These are phyloP conservation scores for Gallinago solitaria DNA, from an alignment of 2,797 vertebrate genomes.

Conservation along the genomic window DNA sequence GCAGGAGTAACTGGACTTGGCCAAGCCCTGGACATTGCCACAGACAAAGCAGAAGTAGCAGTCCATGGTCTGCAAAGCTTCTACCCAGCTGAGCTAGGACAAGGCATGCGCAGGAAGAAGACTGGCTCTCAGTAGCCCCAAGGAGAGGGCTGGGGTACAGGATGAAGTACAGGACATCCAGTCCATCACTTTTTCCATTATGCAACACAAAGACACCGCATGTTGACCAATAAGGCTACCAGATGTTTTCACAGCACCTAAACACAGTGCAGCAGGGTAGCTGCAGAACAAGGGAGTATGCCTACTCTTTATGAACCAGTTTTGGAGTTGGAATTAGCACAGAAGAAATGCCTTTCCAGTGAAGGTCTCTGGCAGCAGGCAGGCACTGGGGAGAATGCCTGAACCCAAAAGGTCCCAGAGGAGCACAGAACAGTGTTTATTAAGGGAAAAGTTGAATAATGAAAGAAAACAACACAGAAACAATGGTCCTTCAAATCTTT, in stretches of 20 bases:
- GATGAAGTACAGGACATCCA: background rate
- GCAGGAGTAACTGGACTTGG: background rate
- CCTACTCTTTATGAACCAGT: background rate
- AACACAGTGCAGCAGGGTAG: background rate
- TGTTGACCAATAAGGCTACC: background rate
- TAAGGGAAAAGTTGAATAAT: slow-evolving; percentile 28
- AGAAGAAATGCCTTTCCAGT: background rate
- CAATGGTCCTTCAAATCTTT: slow-evolving; percentile 31
- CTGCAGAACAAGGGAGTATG: background rate
- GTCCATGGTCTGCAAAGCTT: background rate
- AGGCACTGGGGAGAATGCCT: slow-evolving; percentile 30
- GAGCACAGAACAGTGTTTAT: background rate
- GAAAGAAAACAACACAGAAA: slow-evolving; percentile 11
- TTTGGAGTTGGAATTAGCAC: background rate
- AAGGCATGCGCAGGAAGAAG: background rate
- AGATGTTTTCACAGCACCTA: background rate
- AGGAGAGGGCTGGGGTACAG: background rate
- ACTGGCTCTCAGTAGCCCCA: background rate
- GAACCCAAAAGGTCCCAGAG: background rate
- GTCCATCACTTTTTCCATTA: background rate
- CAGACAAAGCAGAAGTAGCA: background rate
- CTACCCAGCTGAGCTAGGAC: background rate
- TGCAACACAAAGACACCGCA: background rate
- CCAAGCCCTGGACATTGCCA: background rate
- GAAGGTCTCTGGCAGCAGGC: slow-evolving; percentile 31